Evolutionary conservation across 2,888 invertebrate genomes (phyloP), one percentile per base, ranked within the genome.

Genomic region (Pterostichus niger): DNA sequence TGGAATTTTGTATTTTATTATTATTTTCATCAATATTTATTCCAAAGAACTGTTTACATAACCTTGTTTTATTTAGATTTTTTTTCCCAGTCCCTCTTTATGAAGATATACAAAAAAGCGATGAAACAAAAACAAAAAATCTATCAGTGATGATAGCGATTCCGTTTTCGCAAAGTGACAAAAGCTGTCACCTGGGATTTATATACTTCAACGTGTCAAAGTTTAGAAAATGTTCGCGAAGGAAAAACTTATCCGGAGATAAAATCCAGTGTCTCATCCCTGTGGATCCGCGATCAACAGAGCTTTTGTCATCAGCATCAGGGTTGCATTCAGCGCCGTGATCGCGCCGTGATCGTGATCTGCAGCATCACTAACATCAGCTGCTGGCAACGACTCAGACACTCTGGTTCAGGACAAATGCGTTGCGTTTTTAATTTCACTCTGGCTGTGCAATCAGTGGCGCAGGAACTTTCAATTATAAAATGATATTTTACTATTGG

Each of bases 191-290:
- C 81, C 52, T 73, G 81, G 81, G 81, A 71, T 81, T 81, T 68
- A 81, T 81, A 81, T 35, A 81, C 81, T 81, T 56, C 81, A 81
- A 35, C 71, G 71, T 68, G 71, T 81, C 81, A 81, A 81, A 81
- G 71, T 81, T 81, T 81, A 73, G 81, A 81, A 61, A 78, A 78
- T 35, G 61, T 77, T 77, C 13, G 9, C 31, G 33, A 54, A 77
- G 35, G 33, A 49, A 80, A 71, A 71, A 81, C 44, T 61, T 56
- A 40, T 40, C 40, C 40, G 5, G 33, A 80, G 80, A 80, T 52
- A 80, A 80, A 80, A 80, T 54, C 52, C 71, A 44, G 11, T 59
- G 61, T 78, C 40, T 44, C 75, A 5, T 44, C n/a, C 15, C 78
- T 35, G n/a, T 31, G 11, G n/a, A 59, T 56, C 33, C 33, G 35